Conservation (phyloP, 1,140 invertebrate species). For the Microplitis demolitor region DNA sequence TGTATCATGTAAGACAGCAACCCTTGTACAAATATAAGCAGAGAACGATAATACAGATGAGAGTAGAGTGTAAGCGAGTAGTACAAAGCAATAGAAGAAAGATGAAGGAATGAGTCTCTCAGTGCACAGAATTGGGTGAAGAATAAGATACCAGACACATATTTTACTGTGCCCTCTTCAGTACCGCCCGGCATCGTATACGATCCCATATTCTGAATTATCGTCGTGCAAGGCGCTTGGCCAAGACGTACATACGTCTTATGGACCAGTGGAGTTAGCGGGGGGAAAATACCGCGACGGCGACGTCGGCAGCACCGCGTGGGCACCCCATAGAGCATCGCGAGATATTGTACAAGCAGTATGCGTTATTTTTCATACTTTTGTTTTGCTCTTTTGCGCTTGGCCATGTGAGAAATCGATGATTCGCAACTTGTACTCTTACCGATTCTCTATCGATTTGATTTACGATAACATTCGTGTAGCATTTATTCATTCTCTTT, state of each 20-base stretch:
- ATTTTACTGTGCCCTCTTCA: constrained; percentile 46
- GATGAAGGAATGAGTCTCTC: constrained; percentile 32
- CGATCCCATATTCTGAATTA: constrained; percentile 36
- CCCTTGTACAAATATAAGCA: background rate
- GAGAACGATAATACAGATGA: background rate
- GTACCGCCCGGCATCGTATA: constrained; percentile 31
- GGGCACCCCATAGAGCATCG: constrained; percentile 41
- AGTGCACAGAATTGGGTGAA: constrained; percentile 50
- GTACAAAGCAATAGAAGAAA: constrained; percentile 36
- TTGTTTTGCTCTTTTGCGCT: constrained; percentile 17
- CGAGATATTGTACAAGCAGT: constrained; percentile 27
- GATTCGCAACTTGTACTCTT: constrained; percentile 33
- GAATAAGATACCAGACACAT: constrained; percentile 61
- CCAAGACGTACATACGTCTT: constrained; percentile 37
- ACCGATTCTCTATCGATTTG: constrained; percentile 27
- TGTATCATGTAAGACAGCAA: background rate
- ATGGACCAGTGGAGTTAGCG: constrained; percentile 7
- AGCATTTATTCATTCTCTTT: constrained; percentile 11
- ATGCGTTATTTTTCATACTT: constrained; percentile 21
- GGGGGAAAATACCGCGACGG: constrained; percentile 20
- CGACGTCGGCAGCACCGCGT: constrained; percentile 35
- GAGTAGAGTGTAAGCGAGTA: background rate
- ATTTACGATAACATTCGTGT: constrained; percentile 20
- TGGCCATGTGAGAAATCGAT: constrained; percentile 34
- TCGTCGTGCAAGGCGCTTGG: constrained; percentile 31